Evolutionary conservation across 2,888 invertebrate species (phyloP).

Genomic region (Stegana nigrithorax): DNA sequence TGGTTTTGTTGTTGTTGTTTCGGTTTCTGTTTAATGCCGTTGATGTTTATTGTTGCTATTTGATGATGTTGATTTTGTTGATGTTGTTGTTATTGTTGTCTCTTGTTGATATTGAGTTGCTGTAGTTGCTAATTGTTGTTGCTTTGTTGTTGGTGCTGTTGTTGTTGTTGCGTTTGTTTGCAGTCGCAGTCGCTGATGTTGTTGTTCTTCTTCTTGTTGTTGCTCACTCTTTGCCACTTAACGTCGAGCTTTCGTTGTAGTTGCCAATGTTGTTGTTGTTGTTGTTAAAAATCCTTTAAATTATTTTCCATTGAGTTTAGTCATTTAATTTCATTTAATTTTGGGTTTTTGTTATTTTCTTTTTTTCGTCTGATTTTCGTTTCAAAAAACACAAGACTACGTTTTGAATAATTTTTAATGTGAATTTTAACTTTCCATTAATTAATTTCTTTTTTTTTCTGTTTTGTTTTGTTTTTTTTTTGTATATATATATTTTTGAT

Average conservation of each 20-base stretch:
- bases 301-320: constrained; percentile 3
- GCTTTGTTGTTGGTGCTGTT: constrained; percentile 20
- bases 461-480: background rate
- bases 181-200: constrained; percentile 18
- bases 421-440: background rate
- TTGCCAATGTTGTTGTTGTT: constrained; percentile 22
- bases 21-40: constrained; percentile 28
- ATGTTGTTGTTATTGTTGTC: constrained; percentile 16
- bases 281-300: background rate
- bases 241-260: background rate
- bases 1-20: constrained; percentile 26
- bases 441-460: constrained; percentile 8
- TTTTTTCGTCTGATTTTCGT: background rate
- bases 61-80: constrained; percentile 23
- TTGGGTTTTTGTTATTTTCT: background rate
- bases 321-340: too few relatives aligned
- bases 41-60: constrained; percentile 35
- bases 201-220: constrained; percentile 13
- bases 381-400: background rate
- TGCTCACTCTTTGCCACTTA: background rate
- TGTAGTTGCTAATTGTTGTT: constrained; percentile 17
- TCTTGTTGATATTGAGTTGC: constrained; percentile 13
- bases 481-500: background rate
- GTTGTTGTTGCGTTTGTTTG: constrained; percentile 21
- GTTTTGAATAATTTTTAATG: background rate